phyloP scores from a whole-genome alignment of 1,140 invertebrate genomes.

The Drosophila tsacasi region DNA sequence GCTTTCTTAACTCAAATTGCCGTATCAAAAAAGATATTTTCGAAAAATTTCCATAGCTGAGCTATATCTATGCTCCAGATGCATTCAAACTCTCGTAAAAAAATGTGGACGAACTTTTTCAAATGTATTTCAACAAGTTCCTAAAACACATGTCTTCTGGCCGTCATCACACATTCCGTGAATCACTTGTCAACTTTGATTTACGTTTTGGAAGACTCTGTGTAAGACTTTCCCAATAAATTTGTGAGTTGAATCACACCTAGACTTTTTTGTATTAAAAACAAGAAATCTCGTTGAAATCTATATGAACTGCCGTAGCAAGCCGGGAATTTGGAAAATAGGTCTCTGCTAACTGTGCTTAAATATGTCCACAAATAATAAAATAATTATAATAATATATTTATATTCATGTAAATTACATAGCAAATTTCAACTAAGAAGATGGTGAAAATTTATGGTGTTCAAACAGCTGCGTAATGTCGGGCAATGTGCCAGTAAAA shows the following conservation, averaged over 20 bases:
- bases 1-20: neutral
- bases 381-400: slow-evolving; percentile 3
- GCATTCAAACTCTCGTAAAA: slow-evolving; percentile 41
- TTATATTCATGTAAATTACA: slow-evolving; percentile 61
- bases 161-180: slow-evolving; percentile 24
- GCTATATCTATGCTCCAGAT: neutral
- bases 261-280: neutral
- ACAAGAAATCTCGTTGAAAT: neutral
- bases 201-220: slow-evolving; percentile 51
- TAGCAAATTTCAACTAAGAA: slow-evolving; percentile 14
- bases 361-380: neutral
- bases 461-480: slow-evolving; percentile 80
- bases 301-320: too few relatives aligned
- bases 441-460: slow-evolving; percentile 49
- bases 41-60: slow-evolving; percentile 12
- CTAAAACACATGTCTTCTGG: slow-evolving; percentile 31
- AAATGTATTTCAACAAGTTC: slow-evolving; percentile 8
- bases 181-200: slow-evolving; percentile 57
- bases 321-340: neutral
- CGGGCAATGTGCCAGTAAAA: slow-evolving; percentile 70
- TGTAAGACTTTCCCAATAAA: slow-evolving; percentile 29
- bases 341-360: neutral
- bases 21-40: neutral
- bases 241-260: neutral
- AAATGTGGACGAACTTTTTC: slow-evolving; percentile 24